These are phyloP conservation scores for Omphaloscelis lunosa DNA, from an alignment of 2,888 invertebrate species.

Conservation along the genomic window DNA sequence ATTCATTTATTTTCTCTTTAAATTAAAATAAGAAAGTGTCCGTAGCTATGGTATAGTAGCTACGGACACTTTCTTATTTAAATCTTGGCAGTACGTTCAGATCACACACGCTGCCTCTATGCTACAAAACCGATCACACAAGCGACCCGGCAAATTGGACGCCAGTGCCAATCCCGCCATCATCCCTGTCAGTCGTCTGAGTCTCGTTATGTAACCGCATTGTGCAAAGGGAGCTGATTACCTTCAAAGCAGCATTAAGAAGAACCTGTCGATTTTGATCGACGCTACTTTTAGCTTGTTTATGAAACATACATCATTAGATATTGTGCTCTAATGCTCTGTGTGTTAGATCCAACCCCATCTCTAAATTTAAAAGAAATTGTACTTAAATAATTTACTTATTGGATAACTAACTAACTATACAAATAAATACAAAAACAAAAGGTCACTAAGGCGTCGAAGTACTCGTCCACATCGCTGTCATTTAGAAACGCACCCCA, in stretches of 20 bases:
- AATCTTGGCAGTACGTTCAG: background rate
- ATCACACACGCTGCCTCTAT: background rate
- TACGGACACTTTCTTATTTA: too few species aligned
- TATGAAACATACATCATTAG: background rate
- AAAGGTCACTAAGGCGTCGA: too few species aligned
- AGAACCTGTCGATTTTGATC: background rate
- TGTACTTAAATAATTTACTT: background rate
- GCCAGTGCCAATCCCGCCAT: background rate
- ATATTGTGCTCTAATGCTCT: background rate
- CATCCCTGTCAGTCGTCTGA: background rate
- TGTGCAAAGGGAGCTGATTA: background rate
- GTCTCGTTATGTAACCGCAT: background rate
- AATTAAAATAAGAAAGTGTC: background rate
- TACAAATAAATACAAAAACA: too few species aligned
- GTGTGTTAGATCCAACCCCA: background rate
- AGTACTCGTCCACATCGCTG: too few species aligned
- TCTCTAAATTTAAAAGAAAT: too few species aligned
- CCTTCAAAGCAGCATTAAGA: background rate
- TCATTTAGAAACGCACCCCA: too few species aligned
- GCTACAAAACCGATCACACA: slow-evolving; percentile 9
- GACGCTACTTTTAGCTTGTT: background rate
- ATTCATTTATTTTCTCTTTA: too few species aligned
- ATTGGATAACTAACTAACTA: too few species aligned
- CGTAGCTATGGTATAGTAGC: too few species aligned
- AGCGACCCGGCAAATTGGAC: slow-evolving; percentile 17